A percentile compares a stretch with the other conserved stretches of the same genome.
Evolutionary conservation across 2,113 vertebrate genomes (phyloP).

Genomic region (Zootoca vivipara): DNA sequence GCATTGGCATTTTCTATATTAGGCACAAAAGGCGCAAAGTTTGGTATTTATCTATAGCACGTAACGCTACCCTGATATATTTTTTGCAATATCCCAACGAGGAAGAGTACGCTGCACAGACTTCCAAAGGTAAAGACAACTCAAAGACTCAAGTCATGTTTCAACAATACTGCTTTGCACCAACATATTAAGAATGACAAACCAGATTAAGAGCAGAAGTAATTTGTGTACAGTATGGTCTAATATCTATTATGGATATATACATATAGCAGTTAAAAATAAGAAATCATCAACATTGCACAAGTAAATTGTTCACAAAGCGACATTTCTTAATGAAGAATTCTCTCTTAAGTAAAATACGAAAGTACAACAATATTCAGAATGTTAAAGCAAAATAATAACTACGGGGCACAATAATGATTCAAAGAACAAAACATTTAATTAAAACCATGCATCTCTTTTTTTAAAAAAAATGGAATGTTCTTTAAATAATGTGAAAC

Average conservation of each 20-base stretch:
- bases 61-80: not conserved
- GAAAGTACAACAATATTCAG: not conserved
- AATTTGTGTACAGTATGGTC: not conserved
- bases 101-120: fast-evolving
- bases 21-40: not conserved
- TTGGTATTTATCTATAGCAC: fast-evolving
- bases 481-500: not conserved
- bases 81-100: not conserved
- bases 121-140: constrained; percentile 28
- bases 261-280: not conserved
- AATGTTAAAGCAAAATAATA: not conserved
- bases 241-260: not conserved
- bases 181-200: not conserved
- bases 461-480: not conserved
- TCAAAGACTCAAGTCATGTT: constrained; percentile 50
- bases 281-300: not conserved
- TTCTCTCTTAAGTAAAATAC: not conserved
- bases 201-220: not conserved
- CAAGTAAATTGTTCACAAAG: constrained; percentile 9
- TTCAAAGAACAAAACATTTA: not conserved
- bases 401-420: not conserved
- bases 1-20: not conserved
- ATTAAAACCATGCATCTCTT: not conserved
- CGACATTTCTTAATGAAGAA: not conserved
- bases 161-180: not conserved